Conservation (phyloP, 2,888 invertebrate genomes). For the Hyposoter didymator region DNA sequence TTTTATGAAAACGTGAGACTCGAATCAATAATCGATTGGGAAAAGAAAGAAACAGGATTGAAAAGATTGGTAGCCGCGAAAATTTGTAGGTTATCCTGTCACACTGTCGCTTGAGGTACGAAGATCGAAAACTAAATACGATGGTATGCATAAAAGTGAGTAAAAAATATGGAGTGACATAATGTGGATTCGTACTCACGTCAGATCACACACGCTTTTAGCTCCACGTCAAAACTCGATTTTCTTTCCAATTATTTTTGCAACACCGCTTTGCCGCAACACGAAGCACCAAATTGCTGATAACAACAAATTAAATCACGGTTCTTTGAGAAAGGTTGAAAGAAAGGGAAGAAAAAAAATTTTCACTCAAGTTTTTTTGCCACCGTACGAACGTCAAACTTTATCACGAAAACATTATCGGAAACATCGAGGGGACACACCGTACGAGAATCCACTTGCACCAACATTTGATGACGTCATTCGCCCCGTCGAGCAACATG, state of each 20-base stretch:
- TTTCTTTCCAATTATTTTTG: constrained; percentile 21
- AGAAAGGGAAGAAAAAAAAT: background rate
- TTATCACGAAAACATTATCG: constrained; percentile 79
- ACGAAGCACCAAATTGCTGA: constrained; percentile 29
- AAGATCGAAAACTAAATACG: constrained; percentile 46
- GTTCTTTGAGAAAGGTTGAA: background rate
- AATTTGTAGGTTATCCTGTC: constrained; percentile 78
- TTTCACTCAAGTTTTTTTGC: constrained; percentile 22
- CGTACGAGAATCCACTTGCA: constrained; percentile 74
- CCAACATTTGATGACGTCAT: constrained; percentile 81
- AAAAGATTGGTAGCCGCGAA: constrained; percentile 26
- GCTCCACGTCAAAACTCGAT: constrained; percentile 44
- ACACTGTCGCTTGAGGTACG: constrained; percentile 58
- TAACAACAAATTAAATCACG: constrained; percentile 19
- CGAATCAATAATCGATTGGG: constrained; percentile 30
- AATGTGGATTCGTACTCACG: constrained; percentile 73
- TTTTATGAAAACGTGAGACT: constrained; percentile 1
- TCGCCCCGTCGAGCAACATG: constrained; percentile 78
- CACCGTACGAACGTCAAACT: constrained; percentile 59
- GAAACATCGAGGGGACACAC: constrained; percentile 73
- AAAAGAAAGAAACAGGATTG: background rate
- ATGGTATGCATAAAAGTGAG: background rate
- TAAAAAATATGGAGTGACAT: constrained; percentile 69
- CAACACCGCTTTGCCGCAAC: constrained; percentile 39
- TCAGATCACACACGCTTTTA: constrained; percentile 42